These are phyloP conservation scores for Dryadula phaetusa DNA, from an alignment of 2,888 invertebrate genomes.

Conservation along the genomic window DNA sequence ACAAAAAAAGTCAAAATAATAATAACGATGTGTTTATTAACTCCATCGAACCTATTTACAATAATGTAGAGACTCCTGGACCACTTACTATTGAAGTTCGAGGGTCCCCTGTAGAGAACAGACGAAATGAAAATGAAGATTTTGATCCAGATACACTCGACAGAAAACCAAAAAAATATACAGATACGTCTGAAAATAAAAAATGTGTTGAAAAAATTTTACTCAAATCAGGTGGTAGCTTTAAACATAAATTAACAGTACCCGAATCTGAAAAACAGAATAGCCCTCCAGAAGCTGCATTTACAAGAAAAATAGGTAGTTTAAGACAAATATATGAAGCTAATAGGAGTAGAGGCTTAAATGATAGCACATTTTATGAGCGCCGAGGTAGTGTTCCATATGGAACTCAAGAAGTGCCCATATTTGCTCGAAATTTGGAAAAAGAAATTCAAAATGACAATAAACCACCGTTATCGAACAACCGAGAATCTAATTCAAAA, in stretches of 20 bases:
- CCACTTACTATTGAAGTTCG: slow-evolving; percentile 92
- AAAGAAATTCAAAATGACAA: slow-evolving; percentile 60
- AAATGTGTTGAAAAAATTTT: slow-evolving; percentile 81
- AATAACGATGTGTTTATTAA: slow-evolving; percentile 89
- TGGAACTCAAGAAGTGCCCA: slow-evolving; percentile 62
- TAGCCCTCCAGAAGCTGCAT: slow-evolving; percentile 65
- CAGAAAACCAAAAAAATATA: slow-evolving; percentile 84
- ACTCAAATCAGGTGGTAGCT: slow-evolving; percentile 89
- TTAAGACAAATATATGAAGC: slow-evolving; percentile 92
- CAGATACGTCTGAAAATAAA: slow-evolving; percentile 54
- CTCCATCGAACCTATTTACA: slow-evolving; percentile 81
- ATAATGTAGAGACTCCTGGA: slow-evolving; percentile 86
- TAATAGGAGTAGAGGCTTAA: slow-evolving; percentile 73
- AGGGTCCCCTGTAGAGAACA: slow-evolving; percentile 88
- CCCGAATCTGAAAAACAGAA: slow-evolving; percentile 58
- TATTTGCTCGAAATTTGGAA: slow-evolving; percentile 67
- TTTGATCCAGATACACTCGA: slow-evolving; percentile 95
- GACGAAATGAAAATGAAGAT: slow-evolving; percentile 87
- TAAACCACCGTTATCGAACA: slow-evolving; percentile 72
- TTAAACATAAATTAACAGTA: slow-evolving; percentile 82
- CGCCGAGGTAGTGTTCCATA: slow-evolving; percentile 72
- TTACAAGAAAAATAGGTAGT: slow-evolving; percentile 87
- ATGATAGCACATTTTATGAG: slow-evolving; percentile 61
- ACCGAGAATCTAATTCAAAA: slow-evolving; percentile 64
- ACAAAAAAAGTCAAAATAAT: slow-evolving; percentile 70